Evolutionary conservation across 2,888 invertebrate genomes (phyloP).

Genomic region (Stenodema calcarata): DNA sequence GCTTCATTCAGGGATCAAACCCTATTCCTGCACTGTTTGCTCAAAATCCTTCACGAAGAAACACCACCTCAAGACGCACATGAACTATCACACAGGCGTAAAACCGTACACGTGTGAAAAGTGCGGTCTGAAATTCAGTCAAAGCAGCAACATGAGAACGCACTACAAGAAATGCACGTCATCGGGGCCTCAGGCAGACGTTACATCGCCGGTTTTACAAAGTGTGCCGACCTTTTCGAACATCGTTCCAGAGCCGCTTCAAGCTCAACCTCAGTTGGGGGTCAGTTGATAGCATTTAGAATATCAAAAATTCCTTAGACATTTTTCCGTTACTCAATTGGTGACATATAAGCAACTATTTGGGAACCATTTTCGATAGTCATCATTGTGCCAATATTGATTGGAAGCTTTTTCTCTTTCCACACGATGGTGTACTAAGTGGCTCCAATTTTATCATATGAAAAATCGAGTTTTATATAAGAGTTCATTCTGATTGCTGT

Average conservation of each 20-base stretch:
- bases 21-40: constrained; percentile 71
- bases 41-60: constrained; percentile 85
- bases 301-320: neutral
- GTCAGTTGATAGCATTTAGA: constrained; percentile 25
- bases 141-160: constrained; percentile 86
- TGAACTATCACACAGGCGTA: constrained; percentile 83
- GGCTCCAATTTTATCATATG: too few relatives aligned
- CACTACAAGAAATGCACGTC: constrained; percentile 77
- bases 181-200: constrained; percentile 5
- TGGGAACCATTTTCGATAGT: too few relatives aligned
- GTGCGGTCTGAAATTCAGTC: constrained; percentile 80
- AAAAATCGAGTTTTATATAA: too few relatives aligned
- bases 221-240: constrained; percentile 11
- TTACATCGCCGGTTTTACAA: neutral
- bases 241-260: neutral
- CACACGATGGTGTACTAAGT: too few relatives aligned
- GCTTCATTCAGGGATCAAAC: constrained; percentile 81
- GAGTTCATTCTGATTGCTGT: too few relatives aligned
- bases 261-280: constrained; percentile 1
- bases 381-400: too few relatives aligned
- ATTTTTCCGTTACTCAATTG: too few relatives aligned
- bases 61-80: constrained; percentile 82
- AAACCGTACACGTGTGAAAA: constrained; percentile 77
- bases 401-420: too few relatives aligned
- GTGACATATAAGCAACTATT: too few relatives aligned